A percentile compares a stretch with the other conserved stretches of the same genome.
Conservation (phyloP, 2,888 invertebrate genomes). For the Hetaerina titia region DNA sequence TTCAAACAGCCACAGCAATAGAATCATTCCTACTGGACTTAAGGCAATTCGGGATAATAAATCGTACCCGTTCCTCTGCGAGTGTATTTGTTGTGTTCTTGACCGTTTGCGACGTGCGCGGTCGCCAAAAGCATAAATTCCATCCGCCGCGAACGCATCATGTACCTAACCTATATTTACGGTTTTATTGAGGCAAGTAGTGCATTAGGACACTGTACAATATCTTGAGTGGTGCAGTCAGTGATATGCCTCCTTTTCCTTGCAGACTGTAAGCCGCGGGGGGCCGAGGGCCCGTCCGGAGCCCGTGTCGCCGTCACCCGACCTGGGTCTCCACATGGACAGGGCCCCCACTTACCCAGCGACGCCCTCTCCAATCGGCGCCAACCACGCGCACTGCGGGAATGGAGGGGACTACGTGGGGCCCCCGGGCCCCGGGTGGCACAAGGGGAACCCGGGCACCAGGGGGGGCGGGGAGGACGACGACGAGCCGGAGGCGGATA, state of each 20-base stretch:
- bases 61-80: not conserved
- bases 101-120: not conserved
- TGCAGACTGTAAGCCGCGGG: slow-evolving; percentile 77
- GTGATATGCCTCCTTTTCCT: slow-evolving; percentile 71
- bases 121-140: not conserved
- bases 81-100: not conserved
- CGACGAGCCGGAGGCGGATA: slow-evolving; percentile 78
- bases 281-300: slow-evolving; percentile 78
- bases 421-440: slow-evolving; percentile 40
- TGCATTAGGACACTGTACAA: not conserved
- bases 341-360: slow-evolving; percentile 69
- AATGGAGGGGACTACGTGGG: slow-evolving; percentile 41
- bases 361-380: slow-evolving; percentile 65
- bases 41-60: not conserved
- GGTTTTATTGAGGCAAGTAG: not conserved
- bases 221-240: not conserved
- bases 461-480: slow-evolving; percentile 69
- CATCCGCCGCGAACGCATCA: not conserved
- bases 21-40: not conserved
- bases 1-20: not conserved
- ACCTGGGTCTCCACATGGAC: slow-evolving; percentile 73
- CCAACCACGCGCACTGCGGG: slow-evolving; percentile 59
- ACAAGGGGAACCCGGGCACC: not conserved
- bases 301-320: slow-evolving; percentile 78
- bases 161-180: not conserved